These are phyloP conservation scores for Sebastes kiyomatsui DNA, from an alignment of 2,797 vertebrate genomes.

Conservation along the genomic window DNA sequence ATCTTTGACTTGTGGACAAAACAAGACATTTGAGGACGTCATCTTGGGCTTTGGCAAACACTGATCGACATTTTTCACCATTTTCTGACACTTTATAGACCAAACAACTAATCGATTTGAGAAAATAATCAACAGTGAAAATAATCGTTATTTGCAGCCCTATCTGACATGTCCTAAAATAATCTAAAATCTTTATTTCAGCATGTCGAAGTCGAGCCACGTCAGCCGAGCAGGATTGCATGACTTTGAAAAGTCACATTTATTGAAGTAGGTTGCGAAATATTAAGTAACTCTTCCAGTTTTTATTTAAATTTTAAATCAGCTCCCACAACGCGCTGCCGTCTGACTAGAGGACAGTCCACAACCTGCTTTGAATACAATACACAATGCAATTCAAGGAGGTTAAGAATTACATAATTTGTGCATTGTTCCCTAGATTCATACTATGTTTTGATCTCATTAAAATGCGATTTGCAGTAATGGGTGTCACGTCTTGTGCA, in stretches of 20 bases:
- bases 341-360: constrained; percentile 38
- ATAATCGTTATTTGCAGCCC: too few species aligned
- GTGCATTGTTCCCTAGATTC: constrained; percentile 28
- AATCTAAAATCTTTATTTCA: constrained; percentile 5
- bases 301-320: constrained; percentile 61
- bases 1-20: too few species aligned
- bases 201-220: background rate
- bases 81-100: too few species aligned
- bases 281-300: constrained; percentile 43
- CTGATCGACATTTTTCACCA: too few species aligned
- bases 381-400: constrained; percentile 9
- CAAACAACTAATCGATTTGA: too few species aligned
- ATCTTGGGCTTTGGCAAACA: too few species aligned
- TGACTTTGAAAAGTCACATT: constrained; percentile 48
- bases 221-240: background rate
- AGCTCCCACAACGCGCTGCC: constrained; percentile 35
- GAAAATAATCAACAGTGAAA: too few species aligned
- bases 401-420: constrained; percentile 29
- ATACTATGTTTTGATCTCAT: constrained; percentile 33
- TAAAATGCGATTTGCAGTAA: constrained; percentile 45
- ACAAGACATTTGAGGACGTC: too few species aligned
- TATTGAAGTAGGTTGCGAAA: constrained; percentile 19
- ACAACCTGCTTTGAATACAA: constrained; percentile 39
- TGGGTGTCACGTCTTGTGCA: constrained; percentile 13
- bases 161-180: constrained; percentile 28